These are phyloP conservation scores for Heliothis subflexa DNA, from an alignment of 1,140 invertebrate species.

Conservation along the genomic window DNA sequence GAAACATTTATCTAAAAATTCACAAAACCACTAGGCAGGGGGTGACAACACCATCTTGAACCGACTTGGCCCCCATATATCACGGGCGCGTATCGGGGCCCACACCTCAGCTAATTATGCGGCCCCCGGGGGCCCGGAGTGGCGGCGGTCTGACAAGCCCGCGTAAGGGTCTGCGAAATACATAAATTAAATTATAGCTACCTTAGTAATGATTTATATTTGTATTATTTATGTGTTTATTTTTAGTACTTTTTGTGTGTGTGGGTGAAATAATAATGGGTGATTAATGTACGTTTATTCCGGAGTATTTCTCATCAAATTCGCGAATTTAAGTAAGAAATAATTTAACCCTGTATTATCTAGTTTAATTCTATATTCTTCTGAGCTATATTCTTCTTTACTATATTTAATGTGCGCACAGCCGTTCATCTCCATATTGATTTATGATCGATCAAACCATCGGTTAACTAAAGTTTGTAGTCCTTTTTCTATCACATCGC, in stretches of 20 bases:
- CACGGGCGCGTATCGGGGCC: slow-evolving; percentile 5
- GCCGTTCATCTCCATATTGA: no score
- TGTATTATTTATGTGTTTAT: slow-evolving; percentile 21
- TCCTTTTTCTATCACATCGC: no score
- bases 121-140: slow-evolving; percentile 1
- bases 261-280: no score
- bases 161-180: slow-evolving; percentile 9
- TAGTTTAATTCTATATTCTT: no score
- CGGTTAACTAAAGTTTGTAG: no score
- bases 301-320: no score
- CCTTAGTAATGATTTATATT: slow-evolving; percentile 14
- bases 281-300: no score
- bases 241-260: background rate
- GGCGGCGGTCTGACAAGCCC: slow-evolving; percentile 17
- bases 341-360: no score
- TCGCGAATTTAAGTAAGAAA: no score
- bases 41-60: slow-evolving; percentile 11
- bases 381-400: no score
- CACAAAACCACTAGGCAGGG: background rate
- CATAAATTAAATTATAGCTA: slow-evolving; percentile 31
- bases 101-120: slow-evolving; percentile 32
- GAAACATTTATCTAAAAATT: background rate
- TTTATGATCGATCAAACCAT: no score
- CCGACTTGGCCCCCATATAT: slow-evolving; percentile 24
- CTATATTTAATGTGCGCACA: no score